Evolutionary conservation across 2,888 invertebrate species (phyloP).

Genomic region (Sipha maydis): DNA sequence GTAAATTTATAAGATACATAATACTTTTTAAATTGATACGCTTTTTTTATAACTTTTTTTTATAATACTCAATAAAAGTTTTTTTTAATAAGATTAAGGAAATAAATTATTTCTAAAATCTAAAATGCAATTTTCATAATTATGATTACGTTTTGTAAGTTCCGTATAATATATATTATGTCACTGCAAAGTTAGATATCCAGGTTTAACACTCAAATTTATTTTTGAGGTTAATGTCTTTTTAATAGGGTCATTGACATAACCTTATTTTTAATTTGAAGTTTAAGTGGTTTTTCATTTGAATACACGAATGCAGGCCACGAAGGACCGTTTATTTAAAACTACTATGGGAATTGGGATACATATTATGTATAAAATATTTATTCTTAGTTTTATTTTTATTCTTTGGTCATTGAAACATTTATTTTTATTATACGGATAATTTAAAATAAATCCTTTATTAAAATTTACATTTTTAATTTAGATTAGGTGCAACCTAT

Average conservation of each 20-base stretch:
- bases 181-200: conserved; percentile 8
- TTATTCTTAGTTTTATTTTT: not conserved
- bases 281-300: conserved; percentile 14
- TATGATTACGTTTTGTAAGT: not conserved
- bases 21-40: too few relatives aligned
- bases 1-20: too few relatives aligned
- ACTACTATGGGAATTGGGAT: conserved; percentile 3
- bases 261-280: conserved; percentile 28
- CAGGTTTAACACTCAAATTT: not conserved
- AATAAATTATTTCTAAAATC: too few relatives aligned
- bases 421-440: not conserved
- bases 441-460: not conserved
- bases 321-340: conserved; percentile 23
- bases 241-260: conserved; percentile 42
- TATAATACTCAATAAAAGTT: too few relatives aligned
- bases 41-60: too few relatives aligned
- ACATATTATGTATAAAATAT: conserved; percentile 3
- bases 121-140: not conserved
- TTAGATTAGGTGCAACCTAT: too few relatives aligned
- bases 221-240: conserved; percentile 27
- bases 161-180: not conserved
- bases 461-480: not conserved
- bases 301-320: not conserved
- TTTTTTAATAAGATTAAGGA: too few relatives aligned
- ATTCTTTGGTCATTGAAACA: not conserved